These are phyloP conservation scores for Operophtera brumata DNA, from an alignment of 2,888 invertebrate genomes.

Conservation along the genomic window DNA sequence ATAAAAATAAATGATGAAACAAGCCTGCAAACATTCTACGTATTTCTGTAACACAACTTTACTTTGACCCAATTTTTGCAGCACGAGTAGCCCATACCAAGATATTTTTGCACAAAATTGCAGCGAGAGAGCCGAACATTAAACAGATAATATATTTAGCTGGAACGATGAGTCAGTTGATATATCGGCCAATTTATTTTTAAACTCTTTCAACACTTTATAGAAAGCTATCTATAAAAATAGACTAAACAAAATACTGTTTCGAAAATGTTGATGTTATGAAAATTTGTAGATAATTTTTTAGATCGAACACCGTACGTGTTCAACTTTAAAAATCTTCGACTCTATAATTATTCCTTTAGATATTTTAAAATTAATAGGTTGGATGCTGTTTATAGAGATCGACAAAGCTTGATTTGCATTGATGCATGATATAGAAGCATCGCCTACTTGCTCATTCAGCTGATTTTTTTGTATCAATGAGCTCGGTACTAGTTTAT, in stretches of 20 bases:
- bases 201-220: constrained; percentile 14
- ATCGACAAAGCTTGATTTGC: neutral
- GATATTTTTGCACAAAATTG: constrained; percentile 22
- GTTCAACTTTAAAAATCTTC: too few species aligned
- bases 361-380: too few species aligned
- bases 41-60: constrained; percentile 10
- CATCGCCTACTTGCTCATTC: constrained; percentile 25
- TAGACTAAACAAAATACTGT: neutral
- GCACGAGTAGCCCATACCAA: constrained; percentile 15
- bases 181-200: constrained; percentile 20
- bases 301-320: neutral
- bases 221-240: neutral
- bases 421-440: constrained; percentile 10
- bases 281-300: too few species aligned
- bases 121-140: constrained; percentile 18
- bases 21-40: constrained; percentile 11
- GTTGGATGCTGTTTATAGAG: neutral
- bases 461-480: constrained; percentile 20
- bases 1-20: constrained; percentile 28
- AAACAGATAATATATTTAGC: constrained; percentile 26
- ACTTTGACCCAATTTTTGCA: constrained; percentile 16
- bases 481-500: constrained; percentile 11
- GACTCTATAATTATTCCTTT: too few species aligned
- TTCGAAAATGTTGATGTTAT: neutral
- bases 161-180: constrained; percentile 20